Evolutionary conservation across 2,888 invertebrate species (phyloP), one percentile per base, ranked within the genome.

Genomic region (Mesoligia furuncula): DNA sequence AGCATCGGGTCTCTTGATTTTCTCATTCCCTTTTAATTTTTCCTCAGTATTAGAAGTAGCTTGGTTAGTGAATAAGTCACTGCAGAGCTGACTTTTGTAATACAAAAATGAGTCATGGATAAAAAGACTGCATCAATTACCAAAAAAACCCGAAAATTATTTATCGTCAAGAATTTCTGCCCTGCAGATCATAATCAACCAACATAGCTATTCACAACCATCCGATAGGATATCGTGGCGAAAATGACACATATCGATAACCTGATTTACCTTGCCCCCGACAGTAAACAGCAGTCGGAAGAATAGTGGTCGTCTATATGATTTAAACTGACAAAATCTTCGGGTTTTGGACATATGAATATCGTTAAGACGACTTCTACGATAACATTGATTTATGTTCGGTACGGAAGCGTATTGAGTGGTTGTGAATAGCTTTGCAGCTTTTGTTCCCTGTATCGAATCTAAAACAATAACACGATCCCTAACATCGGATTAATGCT

Each of bases 381-480:
- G 42, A 42, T 42, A 3, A 3, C 11, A 42, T 42, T 42, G 42
- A 11, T 42, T 42, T 9, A 42, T 42, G 11, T 11, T 11, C 42
- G 42, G 11, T 11, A 42, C 42, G 42, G 42, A 42, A 42, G 42
- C 42, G 11, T 42, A 39, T 9, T 9, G 39, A 36, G 36, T 39
- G 42, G 42, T 42, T 42, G 42, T 42, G 42, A 42, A 42, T 42
- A 42, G 42, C 42, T 42, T 9, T 42, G 42, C 42, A 42, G 9
- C 7, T 31, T 51, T 36, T 36, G 57, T 17, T 8, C 3, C 20
- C 7, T 20, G 42, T 77, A 54, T 45, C 20, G 8, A 54, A 67
- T 45, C n/a, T 42, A 57, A 57, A 70, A 27, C 31, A 70, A 67
- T 83, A 42, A 39, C 62, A 70, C 3, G 42, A 24, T 48, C 17